A percentile compares a stretch with the other conserved stretches of the same genome.
Evolutionary conservation across 2,113 vertebrate genomes (phyloP).

Genomic region (Malurus elegans): DNA sequence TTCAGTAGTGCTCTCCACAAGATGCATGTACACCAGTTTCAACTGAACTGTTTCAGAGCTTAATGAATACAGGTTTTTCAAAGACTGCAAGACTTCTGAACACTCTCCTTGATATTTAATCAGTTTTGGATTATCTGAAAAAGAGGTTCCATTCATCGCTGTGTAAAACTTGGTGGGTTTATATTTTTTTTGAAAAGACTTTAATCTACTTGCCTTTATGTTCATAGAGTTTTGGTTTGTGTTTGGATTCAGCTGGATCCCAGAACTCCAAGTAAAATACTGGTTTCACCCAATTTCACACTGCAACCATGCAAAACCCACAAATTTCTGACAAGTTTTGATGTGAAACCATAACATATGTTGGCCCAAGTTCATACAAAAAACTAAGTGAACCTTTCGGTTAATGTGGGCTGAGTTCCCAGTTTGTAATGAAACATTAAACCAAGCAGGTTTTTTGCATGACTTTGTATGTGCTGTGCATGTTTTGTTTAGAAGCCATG

Average conservation of each 20-base stretch:
- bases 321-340: slow-evolving; percentile 1
- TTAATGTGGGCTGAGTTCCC: not conserved
- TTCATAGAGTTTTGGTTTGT: not conserved
- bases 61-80: not conserved
- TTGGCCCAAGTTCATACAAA: not conserved
- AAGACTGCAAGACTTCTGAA: not conserved
- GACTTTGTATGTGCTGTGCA: not conserved
- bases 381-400: not conserved
- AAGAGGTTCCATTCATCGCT: not conserved
- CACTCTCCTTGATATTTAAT: not conserved
- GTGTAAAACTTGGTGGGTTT: not conserved
- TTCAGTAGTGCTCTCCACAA: not conserved
- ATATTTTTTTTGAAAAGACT: not conserved
- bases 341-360: not conserved
- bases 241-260: not conserved
- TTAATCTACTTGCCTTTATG: not conserved
- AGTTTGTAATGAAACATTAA: not conserved
- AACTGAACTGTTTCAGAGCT: not conserved
- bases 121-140: not conserved
- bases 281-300: slow-evolving; percentile 23
- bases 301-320: not conserved
- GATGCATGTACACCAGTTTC: not conserved
- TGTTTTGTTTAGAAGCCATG: not conserved
- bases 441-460: not conserved
- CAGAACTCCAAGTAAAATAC: not conserved